Evolutionary conservation across 1,140 invertebrate species (phyloP).

Genomic region (Tetramorium parvispinum): DNA sequence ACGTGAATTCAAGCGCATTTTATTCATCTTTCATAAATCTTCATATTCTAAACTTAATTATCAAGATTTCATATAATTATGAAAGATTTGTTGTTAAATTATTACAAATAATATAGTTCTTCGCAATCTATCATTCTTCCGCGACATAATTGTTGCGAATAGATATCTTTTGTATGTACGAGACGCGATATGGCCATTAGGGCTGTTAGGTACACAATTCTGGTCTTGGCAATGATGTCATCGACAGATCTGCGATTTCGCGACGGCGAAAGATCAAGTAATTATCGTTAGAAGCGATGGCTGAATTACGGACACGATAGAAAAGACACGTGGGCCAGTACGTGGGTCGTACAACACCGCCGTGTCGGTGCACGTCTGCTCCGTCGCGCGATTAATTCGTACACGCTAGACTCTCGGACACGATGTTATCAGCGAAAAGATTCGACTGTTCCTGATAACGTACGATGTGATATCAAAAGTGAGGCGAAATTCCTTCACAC

Average conservation of each 20-base stretch:
- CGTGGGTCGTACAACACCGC: slow-evolving; percentile 52
- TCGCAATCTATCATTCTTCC: not conserved
- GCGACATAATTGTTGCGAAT: not conserved
- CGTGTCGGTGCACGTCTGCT: not conserved
- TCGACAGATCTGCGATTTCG: slow-evolving; percentile 63
- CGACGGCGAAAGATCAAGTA: slow-evolving; percentile 45
- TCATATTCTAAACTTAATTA: not conserved
- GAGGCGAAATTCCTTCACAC: slow-evolving; percentile 12
- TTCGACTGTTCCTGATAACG: slow-evolving; percentile 25
- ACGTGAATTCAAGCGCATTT: not conserved
- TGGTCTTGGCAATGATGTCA: slow-evolving; percentile 46
- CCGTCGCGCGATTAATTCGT: slow-evolving; percentile 62
- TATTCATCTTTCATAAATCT: not conserved
- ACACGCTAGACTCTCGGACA: slow-evolving; percentile 35
- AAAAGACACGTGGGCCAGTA: slow-evolving; percentile 67
- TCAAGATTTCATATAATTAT: not conserved
- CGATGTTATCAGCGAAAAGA: slow-evolving; percentile 45
- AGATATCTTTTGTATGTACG: not conserved
- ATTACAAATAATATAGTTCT: not conserved
- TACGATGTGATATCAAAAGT: not conserved
- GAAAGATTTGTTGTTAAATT: not conserved
- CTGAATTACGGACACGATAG: slow-evolving; percentile 62
- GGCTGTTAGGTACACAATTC: not conserved
- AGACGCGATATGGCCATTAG: not conserved
- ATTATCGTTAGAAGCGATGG: slow-evolving; percentile 67